phyloP scores from a whole-genome alignment of 1,140 invertebrate genomes.

The Drosophila nebulosa region DNA sequence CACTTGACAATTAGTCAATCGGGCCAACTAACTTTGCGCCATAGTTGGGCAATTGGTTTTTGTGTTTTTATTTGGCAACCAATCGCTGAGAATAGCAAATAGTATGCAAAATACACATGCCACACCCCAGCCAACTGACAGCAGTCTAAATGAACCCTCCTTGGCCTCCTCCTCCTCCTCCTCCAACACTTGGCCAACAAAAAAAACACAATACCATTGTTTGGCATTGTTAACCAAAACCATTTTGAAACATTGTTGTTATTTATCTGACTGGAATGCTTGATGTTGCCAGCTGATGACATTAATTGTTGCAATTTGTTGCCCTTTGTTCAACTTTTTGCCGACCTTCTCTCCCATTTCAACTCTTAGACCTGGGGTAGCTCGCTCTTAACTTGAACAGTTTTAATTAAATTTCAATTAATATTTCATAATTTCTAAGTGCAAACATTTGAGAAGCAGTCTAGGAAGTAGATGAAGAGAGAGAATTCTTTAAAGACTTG shows the following conservation, averaged over 20 bases:
- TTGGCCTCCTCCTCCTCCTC: background rate
- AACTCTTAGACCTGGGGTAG: constrained; percentile 19
- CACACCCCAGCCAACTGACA: background rate
- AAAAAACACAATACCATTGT: constrained; percentile 36
- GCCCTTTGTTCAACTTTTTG: background rate
- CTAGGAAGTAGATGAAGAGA: background rate
- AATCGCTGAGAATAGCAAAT: constrained; percentile 17
- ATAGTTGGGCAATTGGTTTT: background rate
- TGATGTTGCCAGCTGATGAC: constrained; percentile 60
- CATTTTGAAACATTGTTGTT: constrained; percentile 54
- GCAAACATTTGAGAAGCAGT: background rate
- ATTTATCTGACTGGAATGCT: constrained; percentile 35
- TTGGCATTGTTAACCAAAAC: constrained; percentile 66
- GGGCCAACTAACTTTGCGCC: background rate
- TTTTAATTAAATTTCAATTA: constrained; percentile 77
- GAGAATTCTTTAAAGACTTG: background rate
- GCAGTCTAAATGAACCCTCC: background rate
- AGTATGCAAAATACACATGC: constrained; percentile 50
- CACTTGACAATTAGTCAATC: constrained; percentile 51
- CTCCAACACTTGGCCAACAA: constrained; percentile 34
- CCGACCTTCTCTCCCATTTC: constrained; percentile 21
- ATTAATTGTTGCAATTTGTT: constrained; percentile 71
- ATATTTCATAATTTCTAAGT: constrained; percentile 48
- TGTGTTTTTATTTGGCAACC: constrained; percentile 15
- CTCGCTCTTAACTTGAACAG: constrained; percentile 37